These are phyloP conservation scores for Matsumyia berberina DNA, from an alignment of 2,888 invertebrate species.

Conservation along the genomic window DNA sequence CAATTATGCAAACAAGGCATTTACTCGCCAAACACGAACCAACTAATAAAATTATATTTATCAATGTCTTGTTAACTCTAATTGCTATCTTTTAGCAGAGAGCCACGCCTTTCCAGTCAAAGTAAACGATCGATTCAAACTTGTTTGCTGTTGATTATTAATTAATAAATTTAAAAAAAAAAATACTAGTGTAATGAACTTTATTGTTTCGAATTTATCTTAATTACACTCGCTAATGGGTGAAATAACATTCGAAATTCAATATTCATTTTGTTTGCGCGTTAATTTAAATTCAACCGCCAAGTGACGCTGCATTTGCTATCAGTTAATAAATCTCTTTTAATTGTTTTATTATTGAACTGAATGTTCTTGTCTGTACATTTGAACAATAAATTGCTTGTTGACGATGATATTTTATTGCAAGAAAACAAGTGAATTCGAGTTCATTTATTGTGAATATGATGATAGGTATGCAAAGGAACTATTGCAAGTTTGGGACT, in stretches of 20 bases:
- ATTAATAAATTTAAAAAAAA: slow-evolving; percentile 17
- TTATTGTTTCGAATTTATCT: slow-evolving; percentile 34
- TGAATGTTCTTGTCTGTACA: background rate
- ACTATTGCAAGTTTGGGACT: no score
- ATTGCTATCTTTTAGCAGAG: slow-evolving; percentile 27
- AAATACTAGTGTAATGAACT: slow-evolving; percentile 15
- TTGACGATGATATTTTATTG: background rate
- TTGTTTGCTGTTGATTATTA: slow-evolving; percentile 21
- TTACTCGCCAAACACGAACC: slow-evolving; percentile 7
- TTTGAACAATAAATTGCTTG: background rate
- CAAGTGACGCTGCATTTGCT: slow-evolving; percentile 1
- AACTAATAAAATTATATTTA: slow-evolving; percentile 43
- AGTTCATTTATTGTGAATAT: background rate
- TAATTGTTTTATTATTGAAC: background rate
- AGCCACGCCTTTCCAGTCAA: slow-evolving; percentile 33
- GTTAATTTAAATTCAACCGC: background rate
- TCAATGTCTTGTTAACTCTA: slow-evolving; percentile 52
- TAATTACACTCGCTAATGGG: slow-evolving; percentile 37
- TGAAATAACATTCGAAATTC: slow-evolving; percentile 18
- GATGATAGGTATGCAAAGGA: background rate
- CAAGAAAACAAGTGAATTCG: background rate
- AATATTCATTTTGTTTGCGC: slow-evolving; percentile 12
- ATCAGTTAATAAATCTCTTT: background rate
- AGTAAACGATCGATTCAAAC: slow-evolving; percentile 27
- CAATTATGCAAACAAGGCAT: slow-evolving; percentile 51